These are phyloP conservation scores for Etheostoma spectabile DNA, from an alignment of 2,113 vertebrate species.

Conservation along the genomic window DNA sequence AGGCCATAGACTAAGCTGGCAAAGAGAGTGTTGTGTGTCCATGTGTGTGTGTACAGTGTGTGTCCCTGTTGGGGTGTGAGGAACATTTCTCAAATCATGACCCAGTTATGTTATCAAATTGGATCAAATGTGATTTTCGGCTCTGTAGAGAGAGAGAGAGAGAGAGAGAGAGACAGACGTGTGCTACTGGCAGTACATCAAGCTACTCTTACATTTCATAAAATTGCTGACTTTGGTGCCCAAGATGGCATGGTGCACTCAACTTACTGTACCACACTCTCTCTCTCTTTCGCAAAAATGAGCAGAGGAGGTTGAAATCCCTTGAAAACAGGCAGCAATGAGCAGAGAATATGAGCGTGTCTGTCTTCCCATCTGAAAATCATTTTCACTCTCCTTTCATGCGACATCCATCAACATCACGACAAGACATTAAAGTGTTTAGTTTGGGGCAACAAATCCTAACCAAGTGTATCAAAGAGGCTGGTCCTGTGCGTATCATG, in stretches of 20 bases:
- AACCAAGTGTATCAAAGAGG: conserved; percentile 7
- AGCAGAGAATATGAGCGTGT: neutral
- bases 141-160: conserved; percentile 50
- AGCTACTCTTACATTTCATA: conserved; percentile 40
- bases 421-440: conserved; percentile 7
- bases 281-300: conserved; percentile 4
- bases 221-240: conserved; percentile 66
- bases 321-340: neutral
- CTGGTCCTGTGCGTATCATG: neutral
- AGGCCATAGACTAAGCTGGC: conserved; percentile 59
- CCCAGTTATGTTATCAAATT: conserved; percentile 78
- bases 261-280: conserved; percentile 8
- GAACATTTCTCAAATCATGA: conserved; percentile 77
- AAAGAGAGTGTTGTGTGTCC: conserved; percentile 35
- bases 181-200: conserved; percentile 64
- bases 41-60: conserved; percentile 20
- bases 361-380: conserved; percentile 13
- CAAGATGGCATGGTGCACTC: conserved; percentile 13
- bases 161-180: conserved; percentile 43
- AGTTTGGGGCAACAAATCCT: conserved; percentile 35
- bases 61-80: conserved; percentile 62
- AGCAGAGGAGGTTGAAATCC: conserved; percentile 38
- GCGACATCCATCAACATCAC: conserved; percentile 37
- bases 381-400: conserved; percentile 23
- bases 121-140: conserved; percentile 73